Percentiles rank a stretch among this genome's conserved stretches.
These are phyloP conservation scores for Abscondita cerata DNA, from an alignment of 2,888 invertebrate species.

Conservation along the genomic window DNA sequence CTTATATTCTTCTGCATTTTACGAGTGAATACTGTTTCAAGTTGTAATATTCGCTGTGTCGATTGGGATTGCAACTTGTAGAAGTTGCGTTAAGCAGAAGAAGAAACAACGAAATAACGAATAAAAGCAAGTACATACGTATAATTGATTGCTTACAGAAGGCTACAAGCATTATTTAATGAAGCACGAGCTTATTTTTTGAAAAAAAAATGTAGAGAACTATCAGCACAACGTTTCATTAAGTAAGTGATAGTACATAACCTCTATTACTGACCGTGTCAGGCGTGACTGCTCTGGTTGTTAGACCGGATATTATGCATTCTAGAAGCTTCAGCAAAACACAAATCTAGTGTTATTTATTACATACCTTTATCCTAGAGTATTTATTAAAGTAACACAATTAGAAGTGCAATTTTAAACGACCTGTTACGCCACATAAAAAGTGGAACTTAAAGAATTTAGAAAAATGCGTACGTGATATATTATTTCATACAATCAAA, in stretches of 20 bases:
- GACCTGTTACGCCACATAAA: slow-evolving; percentile 14
- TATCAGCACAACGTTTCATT: slow-evolving; percentile 8
- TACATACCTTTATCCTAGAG: slow-evolving; percentile 19
- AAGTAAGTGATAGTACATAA: slow-evolving; percentile 45
- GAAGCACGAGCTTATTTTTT: slow-evolving; percentile 4
- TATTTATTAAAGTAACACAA: slow-evolving; percentile 24
- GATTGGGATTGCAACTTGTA: too few relatives aligned
- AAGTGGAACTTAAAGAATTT: slow-evolving; percentile 3
- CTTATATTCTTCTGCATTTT: too few relatives aligned
- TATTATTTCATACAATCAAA: background rate
- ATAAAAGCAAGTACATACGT: too few relatives aligned
- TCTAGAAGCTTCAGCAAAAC: slow-evolving; percentile 41
- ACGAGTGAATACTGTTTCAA: too few relatives aligned
- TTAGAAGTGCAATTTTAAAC: slow-evolving; percentile 15
- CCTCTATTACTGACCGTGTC: slow-evolving; percentile 56
- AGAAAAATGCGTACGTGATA: background rate
- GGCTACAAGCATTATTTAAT: too few relatives aligned
- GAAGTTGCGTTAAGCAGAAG: too few relatives aligned
- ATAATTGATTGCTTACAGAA: too few relatives aligned
- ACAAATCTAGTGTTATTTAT: slow-evolving; percentile 24
- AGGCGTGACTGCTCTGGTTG: slow-evolving; percentile 54
- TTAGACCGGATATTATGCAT: slow-evolving; percentile 56
- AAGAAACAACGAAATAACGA: too few relatives aligned
- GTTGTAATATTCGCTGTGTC: too few relatives aligned
- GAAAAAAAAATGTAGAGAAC: background rate